These are phyloP conservation scores for Xestia xanthographa DNA, from an alignment of 2,888 invertebrate genomes.

Conservation along the genomic window DNA sequence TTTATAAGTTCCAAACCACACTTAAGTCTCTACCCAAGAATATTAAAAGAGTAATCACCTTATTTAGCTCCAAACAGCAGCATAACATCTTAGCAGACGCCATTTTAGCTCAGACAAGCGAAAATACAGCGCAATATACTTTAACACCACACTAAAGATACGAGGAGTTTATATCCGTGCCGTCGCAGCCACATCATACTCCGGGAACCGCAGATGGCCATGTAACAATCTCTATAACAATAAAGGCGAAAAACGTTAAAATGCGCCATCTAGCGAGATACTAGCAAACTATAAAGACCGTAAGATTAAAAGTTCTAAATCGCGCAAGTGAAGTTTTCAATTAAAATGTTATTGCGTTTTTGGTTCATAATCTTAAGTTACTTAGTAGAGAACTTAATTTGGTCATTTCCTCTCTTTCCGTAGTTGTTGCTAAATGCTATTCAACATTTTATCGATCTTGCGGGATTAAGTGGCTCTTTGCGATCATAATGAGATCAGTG, in stretches of 20 bases:
- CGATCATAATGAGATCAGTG: too few species aligned
- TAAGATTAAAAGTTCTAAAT: conserved; percentile 20
- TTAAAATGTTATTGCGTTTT: neutral
- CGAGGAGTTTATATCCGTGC: conserved; percentile 60
- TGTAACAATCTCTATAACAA: conserved; percentile 63
- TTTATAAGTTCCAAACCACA: neutral
- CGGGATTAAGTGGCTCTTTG: neutral
- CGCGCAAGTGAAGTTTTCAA: conserved; percentile 7
- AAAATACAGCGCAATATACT: conserved; percentile 61
- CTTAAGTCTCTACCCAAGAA: neutral
- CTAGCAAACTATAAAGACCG: conserved; percentile 21
- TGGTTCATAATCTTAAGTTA: neutral
- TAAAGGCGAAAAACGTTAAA: conserved; percentile 53
- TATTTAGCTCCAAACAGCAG: conserved; percentile 45
- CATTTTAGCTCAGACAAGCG: conserved; percentile 58
- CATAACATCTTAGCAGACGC: conserved; percentile 58
- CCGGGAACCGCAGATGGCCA: conserved; percentile 57
- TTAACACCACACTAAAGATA: conserved; percentile 63
- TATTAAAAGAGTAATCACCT: conserved; percentile 40
- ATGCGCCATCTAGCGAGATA: conserved; percentile 44
- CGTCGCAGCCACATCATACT: conserved; percentile 55
- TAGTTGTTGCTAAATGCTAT: neutral
- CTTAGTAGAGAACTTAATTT: neutral
- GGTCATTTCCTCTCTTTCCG: neutral
- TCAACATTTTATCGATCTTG: neutral